Evolutionary conservation across 2,113 vertebrate genomes (phyloP).

Genomic region (Percopsis transmontana): DNA sequence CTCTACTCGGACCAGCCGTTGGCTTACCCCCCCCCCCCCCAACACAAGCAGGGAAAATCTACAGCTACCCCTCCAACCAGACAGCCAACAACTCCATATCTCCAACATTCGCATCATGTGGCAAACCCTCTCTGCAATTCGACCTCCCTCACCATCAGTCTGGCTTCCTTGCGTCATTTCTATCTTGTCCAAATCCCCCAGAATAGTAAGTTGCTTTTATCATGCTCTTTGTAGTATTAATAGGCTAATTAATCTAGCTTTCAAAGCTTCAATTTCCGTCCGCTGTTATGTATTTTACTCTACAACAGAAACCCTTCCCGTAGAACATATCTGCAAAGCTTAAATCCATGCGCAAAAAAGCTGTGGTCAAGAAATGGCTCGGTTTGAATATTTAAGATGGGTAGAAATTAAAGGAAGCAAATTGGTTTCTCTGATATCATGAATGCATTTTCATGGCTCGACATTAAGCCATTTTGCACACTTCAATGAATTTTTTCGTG

Average conservation of each 20-base stretch:
- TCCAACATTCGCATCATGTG: constrained; percentile 93
- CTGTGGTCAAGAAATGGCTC: constrained; percentile 42
- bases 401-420: constrained; percentile 12
- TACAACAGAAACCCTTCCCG: constrained; percentile 11
- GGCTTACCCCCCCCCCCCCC: constrained; percentile 89
- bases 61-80: constrained; percentile 84
- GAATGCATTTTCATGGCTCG: constrained; percentile 51
- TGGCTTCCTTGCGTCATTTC: constrained; percentile 98
- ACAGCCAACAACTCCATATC: constrained; percentile 92
- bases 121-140: constrained; percentile 99
- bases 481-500: too few species aligned
- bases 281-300: constrained; percentile 42
- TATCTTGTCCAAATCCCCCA: constrained; percentile 98
- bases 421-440: constrained; percentile 12
- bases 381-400: constrained; percentile 7
- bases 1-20: too few species aligned
- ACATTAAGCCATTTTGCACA: constrained; percentile 46
- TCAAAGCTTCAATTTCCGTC: constrained; percentile 82
- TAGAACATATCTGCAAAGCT: constrained; percentile 42
- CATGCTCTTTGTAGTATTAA: constrained; percentile 89
- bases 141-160: constrained; percentile 98
- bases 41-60: constrained; percentile 96
- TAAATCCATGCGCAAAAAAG: constrained; percentile 38
- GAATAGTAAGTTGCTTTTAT: constrained; percentile 98
- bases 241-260: constrained; percentile 73